Base-by-base conservation (phyloP, 2,888 invertebrate genomes). In the Leptothorax acervorum region DNA sequence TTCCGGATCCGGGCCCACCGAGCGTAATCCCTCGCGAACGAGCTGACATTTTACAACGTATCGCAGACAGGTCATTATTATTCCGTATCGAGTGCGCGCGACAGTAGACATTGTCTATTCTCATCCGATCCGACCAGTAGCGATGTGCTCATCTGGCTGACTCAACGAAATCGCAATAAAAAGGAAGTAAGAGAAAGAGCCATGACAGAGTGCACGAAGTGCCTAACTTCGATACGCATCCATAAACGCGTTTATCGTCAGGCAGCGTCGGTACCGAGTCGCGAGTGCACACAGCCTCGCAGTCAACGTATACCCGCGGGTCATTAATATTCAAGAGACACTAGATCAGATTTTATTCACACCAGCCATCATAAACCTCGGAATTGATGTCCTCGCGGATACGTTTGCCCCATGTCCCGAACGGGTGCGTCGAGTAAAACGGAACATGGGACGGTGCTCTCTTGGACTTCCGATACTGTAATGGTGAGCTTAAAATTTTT, bases 241-340 rank as follows among this genome's bases (percentile, higher is more conserved):
- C 86, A 89, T 89, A 89, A 89, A 89, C 83, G 84, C 85, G 87
- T 89, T 89, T 89, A 89, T 88, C 87, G 86, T 57, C 66, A 74
- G 39, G 39, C 63, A 71, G 28, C 48, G 48, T 45, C 28, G 81
- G 53, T 8, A 28, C 57, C 60, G 15, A 57, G 70, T 51, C 65
- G 42, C 63, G 83, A 57, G 63, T 63, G 53, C 62, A 42, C 55
- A 23, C 45, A 63, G 28, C 35, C 74, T 18, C 60, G 28, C 42
- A 63, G 53, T 75, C 62, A n/a, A 57, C 45, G 62, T 70, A 42
- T 76, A 71, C 55, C 53, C 66, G 62, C 62, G 84, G 53, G 78
- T 87, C 89, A 91, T 92, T 92, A 92, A 92, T 92, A 92, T 92
- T 92, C 92, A 92, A 90, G 92, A 91, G 90, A 83, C 82, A 91